A percentile compares a stretch with the other conserved stretches of the same genome.
These are phyloP conservation scores for Acanthiza pusilla DNA, from an alignment of 2,797 vertebrate genomes.

Conservation along the genomic window DNA sequence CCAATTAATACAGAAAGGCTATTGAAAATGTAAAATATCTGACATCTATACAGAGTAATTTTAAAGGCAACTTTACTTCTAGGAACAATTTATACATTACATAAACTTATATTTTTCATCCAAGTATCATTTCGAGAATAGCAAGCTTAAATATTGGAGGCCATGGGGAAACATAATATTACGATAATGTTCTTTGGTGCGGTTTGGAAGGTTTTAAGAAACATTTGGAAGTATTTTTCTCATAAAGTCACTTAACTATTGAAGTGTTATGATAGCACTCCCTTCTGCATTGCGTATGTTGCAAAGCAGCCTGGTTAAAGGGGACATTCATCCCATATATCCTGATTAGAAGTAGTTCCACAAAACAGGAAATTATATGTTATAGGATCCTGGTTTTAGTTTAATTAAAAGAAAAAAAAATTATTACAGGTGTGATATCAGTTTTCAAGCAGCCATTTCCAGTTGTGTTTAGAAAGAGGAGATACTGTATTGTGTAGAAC, in stretches of 20 bases:
- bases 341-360: conserved; percentile 71
- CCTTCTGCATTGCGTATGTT: conserved; percentile 70
- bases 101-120: conserved; percentile 82
- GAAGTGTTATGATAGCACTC: conserved; percentile 91
- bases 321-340: conserved; percentile 59
- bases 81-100: conserved; percentile 70
- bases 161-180: conserved; percentile 92
- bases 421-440: conserved; percentile 29
- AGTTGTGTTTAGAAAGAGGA: conserved; percentile 18
- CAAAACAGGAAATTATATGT: conserved; percentile 65
- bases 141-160: conserved; percentile 86
- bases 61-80: conserved; percentile 66
- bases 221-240: conserved; percentile 99
- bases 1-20: conserved; percentile 63
- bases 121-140: conserved; percentile 86
- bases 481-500: neutral
- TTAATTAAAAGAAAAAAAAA: conserved; percentile 55
- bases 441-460: conserved; percentile 47
- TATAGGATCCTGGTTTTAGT: conserved; percentile 58
- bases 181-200: conserved; percentile 92
- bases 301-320: conserved; percentile 65
- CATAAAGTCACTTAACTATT: conserved; percentile 93
- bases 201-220: conserved; percentile 90
- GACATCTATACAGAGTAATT: conserved; percentile 52
- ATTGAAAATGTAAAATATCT: conserved; percentile 68